Percentiles rank a stretch among this genome's conserved stretches.
Conservation (phyloP, 2,113 vertebrate genomes). For the Lophura nycthemera region DNA sequence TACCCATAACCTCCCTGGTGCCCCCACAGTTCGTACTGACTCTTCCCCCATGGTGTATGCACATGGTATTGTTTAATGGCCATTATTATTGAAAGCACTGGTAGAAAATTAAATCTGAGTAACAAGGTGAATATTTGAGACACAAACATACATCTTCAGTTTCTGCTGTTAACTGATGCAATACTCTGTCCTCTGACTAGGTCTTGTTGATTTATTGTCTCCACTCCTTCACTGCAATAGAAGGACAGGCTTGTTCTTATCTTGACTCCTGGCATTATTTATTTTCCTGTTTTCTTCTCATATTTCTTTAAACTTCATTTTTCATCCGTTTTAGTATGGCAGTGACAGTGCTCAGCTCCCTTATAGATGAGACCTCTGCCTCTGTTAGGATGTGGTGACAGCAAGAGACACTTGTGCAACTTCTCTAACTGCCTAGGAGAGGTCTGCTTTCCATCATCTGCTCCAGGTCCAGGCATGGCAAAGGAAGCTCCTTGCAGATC, state of each 20-base stretch:
- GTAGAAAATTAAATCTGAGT: not conserved
- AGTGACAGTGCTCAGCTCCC: not conserved
- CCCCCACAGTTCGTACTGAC: not conserved
- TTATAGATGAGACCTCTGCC: not conserved
- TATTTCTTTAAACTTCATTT: not conserved
- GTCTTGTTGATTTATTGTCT: not conserved
- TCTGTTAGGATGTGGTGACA: not conserved
- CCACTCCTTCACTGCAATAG: not conserved
- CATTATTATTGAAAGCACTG: not conserved
- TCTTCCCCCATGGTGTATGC: not conserved
- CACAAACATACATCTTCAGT: not conserved
- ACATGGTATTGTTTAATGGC: not conserved
- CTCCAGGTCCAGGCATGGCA: not conserved
- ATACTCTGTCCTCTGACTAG: not conserved
- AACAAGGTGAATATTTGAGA: not conserved
- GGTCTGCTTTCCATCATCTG: not conserved
- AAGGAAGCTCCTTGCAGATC: not conserved
- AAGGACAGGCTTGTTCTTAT: not conserved
- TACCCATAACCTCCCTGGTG: not conserved
- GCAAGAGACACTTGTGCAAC: not conserved
- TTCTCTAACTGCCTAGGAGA: not conserved
- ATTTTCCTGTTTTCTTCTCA: not conserved
- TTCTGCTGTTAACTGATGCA: not conserved
- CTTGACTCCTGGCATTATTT: not conserved
- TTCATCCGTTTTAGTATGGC: not conserved